Evolutionary conservation across 1,140 invertebrate genomes (phyloP).

Genomic region (Agrilus planipennis): DNA sequence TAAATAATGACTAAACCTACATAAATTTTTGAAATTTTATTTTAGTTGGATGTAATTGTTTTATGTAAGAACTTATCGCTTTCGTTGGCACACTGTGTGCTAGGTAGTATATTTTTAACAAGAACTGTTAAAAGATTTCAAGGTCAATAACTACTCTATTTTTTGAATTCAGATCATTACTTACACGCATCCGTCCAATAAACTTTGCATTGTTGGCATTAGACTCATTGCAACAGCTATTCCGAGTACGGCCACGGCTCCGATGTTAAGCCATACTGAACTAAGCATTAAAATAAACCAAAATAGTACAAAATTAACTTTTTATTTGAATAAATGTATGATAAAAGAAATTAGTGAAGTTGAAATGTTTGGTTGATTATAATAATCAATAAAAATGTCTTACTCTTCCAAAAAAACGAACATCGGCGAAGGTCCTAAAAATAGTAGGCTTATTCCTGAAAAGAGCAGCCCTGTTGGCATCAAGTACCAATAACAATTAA

Average conservation of each 20-base stretch:
- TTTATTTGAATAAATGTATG: not conserved
- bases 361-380: not conserved
- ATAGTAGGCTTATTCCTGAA: slow-evolving; percentile 45
- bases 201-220: slow-evolving; percentile 63
- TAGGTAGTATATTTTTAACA: no score
- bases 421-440: slow-evolving; percentile 56
- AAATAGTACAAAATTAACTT: slow-evolving; percentile 3
- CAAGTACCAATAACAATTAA: slow-evolving; percentile 54
- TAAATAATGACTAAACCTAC: no score
- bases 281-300: no score
- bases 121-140: no score
- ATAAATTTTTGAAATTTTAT: no score
- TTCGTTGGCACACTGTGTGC: no score
- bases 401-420: slow-evolving; percentile 36
- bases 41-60: no score
- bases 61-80: no score
- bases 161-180: no score
- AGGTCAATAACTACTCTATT: no score
- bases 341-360: no score
- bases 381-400: slow-evolving; percentile 6
- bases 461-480: slow-evolving; percentile 57
- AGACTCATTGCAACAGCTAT: slow-evolving; percentile 54
- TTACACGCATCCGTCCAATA: slow-evolving; percentile 59
- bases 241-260: slow-evolving; percentile 51
- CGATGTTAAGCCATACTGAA: slow-evolving; percentile 51